Evolutionary conservation across 1,140 invertebrate species (phyloP), one percentile per base, ranked within the genome.

Genomic region (Gerris buenoi): DNA sequence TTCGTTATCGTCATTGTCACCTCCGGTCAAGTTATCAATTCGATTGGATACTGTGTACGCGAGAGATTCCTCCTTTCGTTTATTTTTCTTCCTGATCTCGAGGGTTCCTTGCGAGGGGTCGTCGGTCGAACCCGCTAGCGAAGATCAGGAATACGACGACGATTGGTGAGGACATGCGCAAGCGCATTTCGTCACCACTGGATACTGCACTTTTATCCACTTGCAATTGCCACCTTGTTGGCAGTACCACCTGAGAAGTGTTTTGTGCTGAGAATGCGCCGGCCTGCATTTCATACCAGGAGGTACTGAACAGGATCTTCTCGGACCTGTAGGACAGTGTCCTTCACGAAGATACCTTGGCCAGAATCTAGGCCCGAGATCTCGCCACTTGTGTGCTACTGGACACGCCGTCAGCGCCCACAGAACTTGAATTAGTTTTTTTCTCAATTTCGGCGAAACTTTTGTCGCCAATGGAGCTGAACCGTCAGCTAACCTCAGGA

Each of bases 391-490:
- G 68, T 80, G 78, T 2, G 68, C 71, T 1, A 85, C 79, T 2
- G 83, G 82, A 71, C 83, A 85, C 65, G 79, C 77, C 2, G 82
- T 84, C 71, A 80, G 80, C 25, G 79, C 79, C 80, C 81, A 82
- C 57, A 84, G 74, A 69, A 82, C 81, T 68, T 82, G 81, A 68
- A 79, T 79, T 26, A 81, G 71, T 70, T 81, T 81, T 60, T 75
- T 73, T 61, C 77, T 73, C 67, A 80, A 71, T 64, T 77, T 77
- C 0, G 72, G 65, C 1, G 74, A 73, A 25, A 79, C 73, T 46
- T 76, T 71, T 2, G 78, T 77, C 5, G 76, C 70, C 65, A 79
- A 69, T 28, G 76, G 73, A 3, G 73, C 73, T 2, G 65, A 66
- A 23, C 77, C 81, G 69, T 78, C 78, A 25, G 76, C 75, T 33